These are phyloP conservation scores for Benthosema pterotum DNA, from an alignment of 2,797 vertebrate species.

Conservation along the genomic window DNA sequence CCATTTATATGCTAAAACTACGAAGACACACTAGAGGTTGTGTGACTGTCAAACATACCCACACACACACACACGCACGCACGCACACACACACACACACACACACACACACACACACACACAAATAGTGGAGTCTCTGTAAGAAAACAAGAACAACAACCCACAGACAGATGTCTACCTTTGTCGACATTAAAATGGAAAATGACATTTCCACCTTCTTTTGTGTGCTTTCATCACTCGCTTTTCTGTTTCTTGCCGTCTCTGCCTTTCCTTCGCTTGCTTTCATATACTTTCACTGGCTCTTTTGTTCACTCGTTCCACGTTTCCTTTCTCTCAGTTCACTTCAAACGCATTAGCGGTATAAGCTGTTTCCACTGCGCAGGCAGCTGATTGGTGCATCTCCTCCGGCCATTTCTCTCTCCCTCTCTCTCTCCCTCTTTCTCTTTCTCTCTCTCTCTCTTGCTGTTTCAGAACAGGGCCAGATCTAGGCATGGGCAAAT, in stretches of 20 bases:
- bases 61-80: background rate
- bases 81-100: background rate
- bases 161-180: background rate
- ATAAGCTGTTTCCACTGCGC: constrained; percentile 12
- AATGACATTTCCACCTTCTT: background rate
- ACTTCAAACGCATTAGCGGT: constrained; percentile 20
- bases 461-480: no score
- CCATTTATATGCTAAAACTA: no score
- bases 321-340: constrained; percentile 4
- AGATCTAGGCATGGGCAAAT: no score
- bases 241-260: background rate
- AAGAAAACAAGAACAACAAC: background rate
- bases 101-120: background rate
- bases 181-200: background rate
- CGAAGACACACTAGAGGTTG: no score
- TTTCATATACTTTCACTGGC: constrained; percentile 1
- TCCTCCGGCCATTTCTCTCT: constrained; percentile 30
- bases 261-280: background rate
- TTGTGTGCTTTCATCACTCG: background rate
- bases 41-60: no score
- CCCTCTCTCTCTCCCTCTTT: constrained; percentile 26
- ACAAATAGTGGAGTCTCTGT: background rate
- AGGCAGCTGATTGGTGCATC: constrained; percentile 26
- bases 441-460: constrained; percentile 7
- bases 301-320: constrained; percentile 8